Evolutionary conservation across 2,113 vertebrate species (phyloP).

Genomic region (Paracanthobrama guichenoti): DNA sequence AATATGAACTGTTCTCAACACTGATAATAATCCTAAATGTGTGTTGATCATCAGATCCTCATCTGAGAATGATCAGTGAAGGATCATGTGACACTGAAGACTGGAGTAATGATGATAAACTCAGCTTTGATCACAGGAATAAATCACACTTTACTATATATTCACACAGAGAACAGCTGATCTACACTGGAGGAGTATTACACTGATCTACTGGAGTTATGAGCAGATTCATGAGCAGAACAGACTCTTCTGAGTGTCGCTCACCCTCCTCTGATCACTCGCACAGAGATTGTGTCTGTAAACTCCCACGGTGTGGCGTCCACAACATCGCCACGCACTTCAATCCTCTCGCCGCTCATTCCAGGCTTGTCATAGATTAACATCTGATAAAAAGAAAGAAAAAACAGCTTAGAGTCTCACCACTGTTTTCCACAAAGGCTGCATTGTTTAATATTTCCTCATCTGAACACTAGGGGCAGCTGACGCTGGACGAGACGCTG

Average conservation of each 20-base stretch:
- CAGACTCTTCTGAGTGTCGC: slow-evolving; percentile 57
- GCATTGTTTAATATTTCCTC: slow-evolving; percentile 8
- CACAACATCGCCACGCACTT: slow-evolving; percentile 77
- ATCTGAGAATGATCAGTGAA: too few relatives aligned
- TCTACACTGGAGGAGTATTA: too few relatives aligned
- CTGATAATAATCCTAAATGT: too few relatives aligned
- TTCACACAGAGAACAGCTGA: too few relatives aligned
- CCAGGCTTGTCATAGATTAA: slow-evolving; percentile 82
- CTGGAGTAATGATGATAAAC: too few relatives aligned
- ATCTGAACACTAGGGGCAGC: not conserved
- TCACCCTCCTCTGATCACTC: slow-evolving; percentile 91
- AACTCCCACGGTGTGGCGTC: slow-evolving; percentile 84
- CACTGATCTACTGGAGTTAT: too few relatives aligned
- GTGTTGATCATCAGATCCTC: too few relatives aligned
- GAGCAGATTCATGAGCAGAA: too few relatives aligned
- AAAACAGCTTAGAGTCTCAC: not conserved
- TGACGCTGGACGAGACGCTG: not conserved
- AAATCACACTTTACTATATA: too few relatives aligned
- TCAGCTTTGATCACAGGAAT: too few relatives aligned
- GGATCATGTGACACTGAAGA: too few relatives aligned
- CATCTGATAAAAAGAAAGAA: slow-evolving; percentile 73
- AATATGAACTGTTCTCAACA: too few relatives aligned
- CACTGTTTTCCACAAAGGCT: not conserved
- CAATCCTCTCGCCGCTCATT: slow-evolving; percentile 79
- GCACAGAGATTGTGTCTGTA: slow-evolving; percentile 82